Conservation (phyloP, 2,113 vertebrate genomes). For the Equus przewalskii region DNA sequence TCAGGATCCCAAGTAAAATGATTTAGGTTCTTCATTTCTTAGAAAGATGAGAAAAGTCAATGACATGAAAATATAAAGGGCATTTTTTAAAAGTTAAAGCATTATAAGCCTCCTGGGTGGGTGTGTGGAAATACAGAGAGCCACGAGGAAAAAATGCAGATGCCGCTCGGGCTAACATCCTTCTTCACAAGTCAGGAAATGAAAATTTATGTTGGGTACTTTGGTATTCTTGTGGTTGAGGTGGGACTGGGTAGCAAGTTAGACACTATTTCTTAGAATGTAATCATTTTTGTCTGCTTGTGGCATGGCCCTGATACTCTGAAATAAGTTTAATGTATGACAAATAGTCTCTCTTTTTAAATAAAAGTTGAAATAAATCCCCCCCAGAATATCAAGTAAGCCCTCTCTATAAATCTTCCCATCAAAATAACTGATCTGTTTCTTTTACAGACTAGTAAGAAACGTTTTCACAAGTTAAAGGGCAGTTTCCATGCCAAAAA, state of each 20-base stretch:
- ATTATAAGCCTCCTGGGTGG: background rate
- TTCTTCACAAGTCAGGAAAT: conserved; percentile 65
- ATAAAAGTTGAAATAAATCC: conserved; percentile 60
- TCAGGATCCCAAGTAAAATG: conserved; percentile 17
- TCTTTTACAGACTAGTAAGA: conserved; percentile 38
- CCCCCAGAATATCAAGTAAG: background rate
- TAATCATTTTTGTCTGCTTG: conserved; percentile 67
- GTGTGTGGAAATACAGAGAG: conserved; percentile 21
- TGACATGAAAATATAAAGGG: conserved; percentile 55
- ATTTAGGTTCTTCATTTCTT: conserved; percentile 34
- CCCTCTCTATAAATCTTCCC: conserved; percentile 44
- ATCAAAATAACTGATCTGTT: background rate
- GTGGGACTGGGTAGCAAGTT: background rate
- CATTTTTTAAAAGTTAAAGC: background rate
- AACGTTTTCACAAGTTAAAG: conserved; percentile 48
- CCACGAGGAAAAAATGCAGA: background rate
- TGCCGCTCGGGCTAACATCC: background rate
- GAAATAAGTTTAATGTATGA: conserved; percentile 57
- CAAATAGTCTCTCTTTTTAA: conserved; percentile 56
- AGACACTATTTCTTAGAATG: conserved; percentile 43
- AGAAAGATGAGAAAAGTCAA: conserved; percentile 25
- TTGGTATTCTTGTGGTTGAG: conserved; percentile 48
- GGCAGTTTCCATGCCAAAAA: conserved; percentile 3
- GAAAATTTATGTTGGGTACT: conserved; percentile 60
- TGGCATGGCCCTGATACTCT: conserved; percentile 31